Evolutionary conservation across 1,140 invertebrate genomes (phyloP).

Genomic region (Rhynchophorus ferrugineus): DNA sequence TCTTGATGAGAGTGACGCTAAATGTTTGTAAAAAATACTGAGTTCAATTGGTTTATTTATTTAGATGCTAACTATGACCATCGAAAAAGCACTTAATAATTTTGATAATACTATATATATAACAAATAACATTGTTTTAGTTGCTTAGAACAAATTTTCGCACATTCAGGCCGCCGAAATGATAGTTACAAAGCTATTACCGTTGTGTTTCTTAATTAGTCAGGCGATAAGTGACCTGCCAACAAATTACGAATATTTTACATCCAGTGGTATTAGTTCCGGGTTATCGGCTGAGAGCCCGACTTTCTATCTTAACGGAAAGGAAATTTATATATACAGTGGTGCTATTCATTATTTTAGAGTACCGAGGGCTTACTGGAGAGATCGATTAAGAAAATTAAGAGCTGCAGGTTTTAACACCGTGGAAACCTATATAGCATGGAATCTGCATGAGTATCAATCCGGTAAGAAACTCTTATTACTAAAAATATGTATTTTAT

Average conservation of each 20-base stretch:
- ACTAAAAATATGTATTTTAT: too few species aligned
- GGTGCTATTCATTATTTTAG: conserved; percentile 92
- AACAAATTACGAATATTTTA: conserved; percentile 35
- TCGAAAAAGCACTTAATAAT: too few species aligned
- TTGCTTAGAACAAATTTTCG: too few species aligned
- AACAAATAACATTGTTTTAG: too few species aligned
- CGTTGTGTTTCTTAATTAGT: background rate
- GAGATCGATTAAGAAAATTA: conserved; percentile 25
- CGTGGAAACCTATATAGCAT: conserved; percentile 89
- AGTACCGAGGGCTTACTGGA: conserved; percentile 52
- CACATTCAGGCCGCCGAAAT: too few species aligned
- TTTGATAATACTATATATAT: too few species aligned
- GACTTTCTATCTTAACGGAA: conserved; percentile 30
- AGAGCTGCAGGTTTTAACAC: conserved; percentile 70
- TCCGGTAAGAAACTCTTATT: conserved; percentile 24
- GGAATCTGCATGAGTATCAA: conserved; percentile 80
- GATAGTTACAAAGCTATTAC: too few species aligned
- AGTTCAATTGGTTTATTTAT: too few species aligned
- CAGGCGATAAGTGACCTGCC: conserved; percentile 12
- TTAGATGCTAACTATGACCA: too few species aligned
- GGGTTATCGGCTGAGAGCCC: conserved; percentile 25
- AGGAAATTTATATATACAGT: conserved; percentile 31
- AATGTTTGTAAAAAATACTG: too few species aligned
- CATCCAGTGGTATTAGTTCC: conserved; percentile 24
- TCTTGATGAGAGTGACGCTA: too few species aligned